A percentile compares a stretch with the other conserved stretches of the same genome.
These are phyloP conservation scores for Tragelaphus buxtoni DNA, from an alignment of 2,113 vertebrate species.

Conservation along the genomic window DNA sequence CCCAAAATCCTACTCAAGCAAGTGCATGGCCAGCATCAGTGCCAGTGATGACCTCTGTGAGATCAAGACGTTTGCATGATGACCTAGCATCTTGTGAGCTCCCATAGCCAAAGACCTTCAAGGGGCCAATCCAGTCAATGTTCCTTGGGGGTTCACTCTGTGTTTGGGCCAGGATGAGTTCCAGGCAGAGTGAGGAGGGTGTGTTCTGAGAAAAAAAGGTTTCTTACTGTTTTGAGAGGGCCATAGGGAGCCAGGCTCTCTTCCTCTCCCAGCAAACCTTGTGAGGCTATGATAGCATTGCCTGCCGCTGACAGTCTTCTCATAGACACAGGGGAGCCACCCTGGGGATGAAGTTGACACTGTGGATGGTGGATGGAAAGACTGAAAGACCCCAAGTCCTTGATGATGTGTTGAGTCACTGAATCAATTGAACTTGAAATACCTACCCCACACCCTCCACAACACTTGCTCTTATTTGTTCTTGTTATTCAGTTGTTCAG, in stretches of 20 bases:
- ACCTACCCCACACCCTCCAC: fast-evolving
- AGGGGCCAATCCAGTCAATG: background rate
- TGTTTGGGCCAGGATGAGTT: background rate
- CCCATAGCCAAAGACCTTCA: background rate
- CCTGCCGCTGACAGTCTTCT: background rate
- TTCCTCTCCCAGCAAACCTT: background rate
- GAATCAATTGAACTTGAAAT: background rate
- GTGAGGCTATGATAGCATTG: background rate
- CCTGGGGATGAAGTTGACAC: background rate
- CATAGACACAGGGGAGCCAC: background rate
- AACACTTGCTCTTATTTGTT: background rate
- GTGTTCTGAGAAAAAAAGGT: background rate
- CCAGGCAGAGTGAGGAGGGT: no score
- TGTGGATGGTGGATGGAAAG: background rate
- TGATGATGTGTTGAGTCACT: background rate
- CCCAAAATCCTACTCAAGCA: background rate
- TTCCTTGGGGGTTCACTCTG: background rate
- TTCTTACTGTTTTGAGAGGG: background rate
- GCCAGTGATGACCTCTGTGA: background rate
- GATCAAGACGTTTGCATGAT: background rate
- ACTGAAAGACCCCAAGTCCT: background rate
- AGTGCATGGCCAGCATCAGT: background rate
- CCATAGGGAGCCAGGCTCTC: background rate
- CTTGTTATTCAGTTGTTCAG: background rate
- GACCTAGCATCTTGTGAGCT: background rate